Percentiles rank a stretch among this genome's conserved stretches.
phyloP scores from a whole-genome alignment of 2,797 vertebrate genomes.

The Emydoidea blandingii region DNA sequence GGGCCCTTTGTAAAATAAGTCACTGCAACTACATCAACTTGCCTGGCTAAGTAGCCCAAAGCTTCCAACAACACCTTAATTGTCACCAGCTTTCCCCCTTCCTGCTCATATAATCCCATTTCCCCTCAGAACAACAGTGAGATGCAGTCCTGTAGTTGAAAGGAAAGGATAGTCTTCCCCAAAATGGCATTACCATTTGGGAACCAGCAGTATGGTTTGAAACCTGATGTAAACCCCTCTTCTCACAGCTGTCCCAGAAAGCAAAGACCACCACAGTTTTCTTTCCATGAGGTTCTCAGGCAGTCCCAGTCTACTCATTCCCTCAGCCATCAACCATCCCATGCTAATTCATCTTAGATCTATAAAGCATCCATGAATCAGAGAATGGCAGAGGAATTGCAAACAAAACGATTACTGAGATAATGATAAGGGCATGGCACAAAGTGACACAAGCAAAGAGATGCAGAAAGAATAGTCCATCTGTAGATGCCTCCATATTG shows the following conservation, averaged over 20 bases:
- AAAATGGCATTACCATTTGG: neutral
- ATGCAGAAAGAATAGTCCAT: neutral
- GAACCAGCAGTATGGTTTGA: neutral
- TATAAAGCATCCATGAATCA: neutral
- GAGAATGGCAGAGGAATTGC: neutral
- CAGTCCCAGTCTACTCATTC: neutral
- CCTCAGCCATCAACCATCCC: neutral
- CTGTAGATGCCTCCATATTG: neutral
- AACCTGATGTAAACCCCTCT: rapidly evolving
- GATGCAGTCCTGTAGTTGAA: neutral
- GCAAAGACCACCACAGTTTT: neutral
- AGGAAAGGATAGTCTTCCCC: neutral
- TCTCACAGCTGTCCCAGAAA: neutral
- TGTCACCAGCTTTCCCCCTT: neutral
- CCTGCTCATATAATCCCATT: neutral
- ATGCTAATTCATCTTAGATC: neutral
- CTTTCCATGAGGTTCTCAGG: neutral
- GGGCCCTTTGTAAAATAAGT: neutral
- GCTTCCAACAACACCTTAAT: neutral
- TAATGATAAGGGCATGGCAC: neutral
- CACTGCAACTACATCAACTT: neutral
- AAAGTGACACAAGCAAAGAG: neutral
- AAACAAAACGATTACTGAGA: neutral
- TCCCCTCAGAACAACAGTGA: neutral
- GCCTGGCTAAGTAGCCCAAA: neutral